Evolutionary conservation across 2,797 vertebrate genomes (phyloP).

Genomic region (Avahi laniger): DNA sequence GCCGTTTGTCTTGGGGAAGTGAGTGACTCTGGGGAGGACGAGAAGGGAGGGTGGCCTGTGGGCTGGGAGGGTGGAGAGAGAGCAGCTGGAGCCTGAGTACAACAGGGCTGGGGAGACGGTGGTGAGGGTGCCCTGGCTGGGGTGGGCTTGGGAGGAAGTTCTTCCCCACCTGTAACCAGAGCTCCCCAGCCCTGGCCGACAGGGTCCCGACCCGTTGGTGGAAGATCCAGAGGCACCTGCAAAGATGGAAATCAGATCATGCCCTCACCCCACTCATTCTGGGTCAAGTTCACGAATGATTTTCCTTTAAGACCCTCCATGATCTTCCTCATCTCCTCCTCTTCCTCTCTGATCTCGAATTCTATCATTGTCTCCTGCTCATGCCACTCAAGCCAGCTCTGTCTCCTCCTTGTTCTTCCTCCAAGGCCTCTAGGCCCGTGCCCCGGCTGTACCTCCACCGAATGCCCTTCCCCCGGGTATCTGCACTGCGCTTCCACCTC

Average conservation of each 20-base stretch:
- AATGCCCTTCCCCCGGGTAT: not conserved
- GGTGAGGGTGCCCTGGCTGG: not conserved
- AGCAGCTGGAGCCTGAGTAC: not conserved
- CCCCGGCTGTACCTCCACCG: fast-evolving
- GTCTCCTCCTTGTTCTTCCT: not conserved
- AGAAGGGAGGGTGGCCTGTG: slow-evolving; percentile 69
- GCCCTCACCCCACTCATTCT: fast-evolving
- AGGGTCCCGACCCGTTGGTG: not conserved
- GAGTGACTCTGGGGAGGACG: slow-evolving; percentile 82
- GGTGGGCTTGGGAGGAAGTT: not conserved
- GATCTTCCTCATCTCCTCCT: too few species aligned
- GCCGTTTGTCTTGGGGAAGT: slow-evolving; percentile 96
- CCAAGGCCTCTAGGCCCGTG: not conserved
- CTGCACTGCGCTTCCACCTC: not conserved
- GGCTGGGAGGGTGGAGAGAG: not conserved
- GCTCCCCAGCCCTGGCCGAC: not conserved
- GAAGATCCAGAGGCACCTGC: not conserved
- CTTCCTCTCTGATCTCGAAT: not conserved
- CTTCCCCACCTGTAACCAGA: not conserved
- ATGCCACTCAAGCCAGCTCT: too few species aligned
- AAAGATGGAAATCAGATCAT: not conserved
- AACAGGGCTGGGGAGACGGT: not conserved
- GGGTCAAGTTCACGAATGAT: not conserved
- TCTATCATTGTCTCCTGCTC: too few species aligned
- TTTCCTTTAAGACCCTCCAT: not conserved